Conservation (phyloP, 1,140 invertebrate species). For the Caenorhabditis briggsae region DNA sequence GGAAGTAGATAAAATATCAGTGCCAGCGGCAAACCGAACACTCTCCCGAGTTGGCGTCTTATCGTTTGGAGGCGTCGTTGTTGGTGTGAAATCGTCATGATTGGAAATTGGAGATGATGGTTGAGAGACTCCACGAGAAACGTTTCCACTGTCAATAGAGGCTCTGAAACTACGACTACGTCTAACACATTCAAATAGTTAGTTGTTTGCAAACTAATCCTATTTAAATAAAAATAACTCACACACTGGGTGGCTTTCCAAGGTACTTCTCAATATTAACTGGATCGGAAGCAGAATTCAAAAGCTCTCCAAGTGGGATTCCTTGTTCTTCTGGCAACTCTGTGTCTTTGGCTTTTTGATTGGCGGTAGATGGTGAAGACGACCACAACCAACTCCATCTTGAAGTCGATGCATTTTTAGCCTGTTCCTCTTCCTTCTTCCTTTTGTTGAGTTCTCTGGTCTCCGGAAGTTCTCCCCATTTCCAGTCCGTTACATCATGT, state of each 20-base stretch:
- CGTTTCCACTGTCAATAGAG: conserved; percentile 34
- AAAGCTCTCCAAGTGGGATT: conserved; percentile 89
- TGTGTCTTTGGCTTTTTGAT: conserved; percentile 55
- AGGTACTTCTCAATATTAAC: conserved; percentile 73
- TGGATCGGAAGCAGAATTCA: conserved; percentile 80
- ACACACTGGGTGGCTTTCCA: conserved; percentile 64
- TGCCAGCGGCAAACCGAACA: conserved; percentile 13
- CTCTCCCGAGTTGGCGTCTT: conserved; percentile 61
- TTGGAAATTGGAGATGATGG: conserved; percentile 36
- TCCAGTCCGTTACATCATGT: conserved; percentile 83
- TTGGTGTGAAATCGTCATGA: conserved; percentile 37
- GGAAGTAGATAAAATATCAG: neutral
- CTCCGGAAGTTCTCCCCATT: conserved; percentile 93
- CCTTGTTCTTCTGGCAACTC: conserved; percentile 80
- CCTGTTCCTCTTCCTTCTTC: conserved; percentile 34
- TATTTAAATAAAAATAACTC: neutral
- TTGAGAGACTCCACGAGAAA: conserved; percentile 17
- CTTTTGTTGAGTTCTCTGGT: conserved; percentile 68
- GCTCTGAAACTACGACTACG: conserved; percentile 42
- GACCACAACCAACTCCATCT: conserved; percentile 69
- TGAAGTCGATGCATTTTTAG: conserved; percentile 24
- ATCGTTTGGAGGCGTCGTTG: conserved; percentile 37
- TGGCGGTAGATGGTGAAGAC: conserved; percentile 2
- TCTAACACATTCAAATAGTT: neutral
- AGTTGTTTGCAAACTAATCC: neutral